phyloP scores from a whole-genome alignment of 2,113 vertebrate species.

The Helogale parvula region DNA sequence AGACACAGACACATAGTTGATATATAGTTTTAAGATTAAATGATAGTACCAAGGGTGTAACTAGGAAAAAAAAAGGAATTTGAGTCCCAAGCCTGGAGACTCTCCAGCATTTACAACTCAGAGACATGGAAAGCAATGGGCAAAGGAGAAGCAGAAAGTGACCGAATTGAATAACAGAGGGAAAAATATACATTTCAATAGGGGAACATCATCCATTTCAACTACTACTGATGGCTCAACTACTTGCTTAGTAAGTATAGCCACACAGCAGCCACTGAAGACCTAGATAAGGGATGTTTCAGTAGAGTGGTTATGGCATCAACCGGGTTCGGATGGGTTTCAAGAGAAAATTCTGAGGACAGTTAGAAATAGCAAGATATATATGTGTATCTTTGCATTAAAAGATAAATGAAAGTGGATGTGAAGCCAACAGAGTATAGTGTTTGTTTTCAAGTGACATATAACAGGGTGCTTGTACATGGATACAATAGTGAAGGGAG shows the following conservation, averaged over 20 bases:
- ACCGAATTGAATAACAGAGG: background rate
- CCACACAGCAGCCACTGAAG: background rate
- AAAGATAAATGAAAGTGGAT: background rate
- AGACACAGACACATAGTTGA: background rate
- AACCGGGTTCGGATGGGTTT: background rate
- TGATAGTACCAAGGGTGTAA: background rate
- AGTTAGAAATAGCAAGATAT: background rate
- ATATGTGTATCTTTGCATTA: background rate
- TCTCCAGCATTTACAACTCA: background rate
- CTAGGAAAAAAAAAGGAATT: background rate
- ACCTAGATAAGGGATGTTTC: background rate
- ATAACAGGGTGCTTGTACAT: background rate
- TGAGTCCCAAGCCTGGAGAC: background rate
- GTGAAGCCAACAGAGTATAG: background rate
- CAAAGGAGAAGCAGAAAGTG: background rate
- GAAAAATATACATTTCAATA: background rate
- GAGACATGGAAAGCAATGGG: background rate
- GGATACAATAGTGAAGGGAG: background rate
- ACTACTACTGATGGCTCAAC: background rate
- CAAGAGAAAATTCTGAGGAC: background rate
- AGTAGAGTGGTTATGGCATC: background rate
- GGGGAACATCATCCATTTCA: background rate
- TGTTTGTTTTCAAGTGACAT: background rate
- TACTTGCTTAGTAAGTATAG: too few species aligned
- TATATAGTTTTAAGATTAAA: background rate